Evolutionary conservation across 2,888 invertebrate species (phyloP), one percentile per base, ranked within the genome.

Genomic region (Agriopis aurantiaria): DNA sequence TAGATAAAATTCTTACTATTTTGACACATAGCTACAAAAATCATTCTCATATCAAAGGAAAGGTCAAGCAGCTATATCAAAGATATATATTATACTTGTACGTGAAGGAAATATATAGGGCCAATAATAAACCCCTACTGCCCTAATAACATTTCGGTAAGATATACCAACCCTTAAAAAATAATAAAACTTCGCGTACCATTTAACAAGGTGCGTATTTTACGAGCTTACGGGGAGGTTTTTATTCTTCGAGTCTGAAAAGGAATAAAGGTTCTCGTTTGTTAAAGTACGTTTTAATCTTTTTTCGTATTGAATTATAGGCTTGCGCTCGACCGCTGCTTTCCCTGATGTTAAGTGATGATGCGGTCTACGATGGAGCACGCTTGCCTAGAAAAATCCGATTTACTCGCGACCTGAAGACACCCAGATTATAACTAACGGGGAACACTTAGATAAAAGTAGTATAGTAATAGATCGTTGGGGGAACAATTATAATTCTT

Each of bases 121-220:
- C 65, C 69, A 57, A 69, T 65, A 69, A 68, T 43, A 61, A 49
- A 48, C 33, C 62, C 52, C 53, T 23, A 17, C 60, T 56, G 56
- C 60, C 61, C 69, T 64, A 60, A 69, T 61, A 69, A 69, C 56
- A 51, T 65, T 56, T 53, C 56, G 65, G 56, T 61, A 61, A 65
- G 56, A 65, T 69, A 69, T 69, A 56, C 65, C 60, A 48, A 56
- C 65, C 69, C 69, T 69, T 69, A 52, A 61, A 65, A 69, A 49
- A 69, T 65, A 69, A 69, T 69, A 69, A 69, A 69, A 65, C 45
- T 65, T 56, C 56, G 51, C 69, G 65, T 12, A 65, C 56, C 69
- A 65, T 69, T 69, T 14, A 68, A 69, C 69, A 53, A 41, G 55
- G 69, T 14, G 45, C 51, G 46, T 59, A 58, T 48, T 64, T 69